phyloP scores from a whole-genome alignment of 2,797 vertebrate genomes.

The Myiothlypis chrysogaster region DNA sequence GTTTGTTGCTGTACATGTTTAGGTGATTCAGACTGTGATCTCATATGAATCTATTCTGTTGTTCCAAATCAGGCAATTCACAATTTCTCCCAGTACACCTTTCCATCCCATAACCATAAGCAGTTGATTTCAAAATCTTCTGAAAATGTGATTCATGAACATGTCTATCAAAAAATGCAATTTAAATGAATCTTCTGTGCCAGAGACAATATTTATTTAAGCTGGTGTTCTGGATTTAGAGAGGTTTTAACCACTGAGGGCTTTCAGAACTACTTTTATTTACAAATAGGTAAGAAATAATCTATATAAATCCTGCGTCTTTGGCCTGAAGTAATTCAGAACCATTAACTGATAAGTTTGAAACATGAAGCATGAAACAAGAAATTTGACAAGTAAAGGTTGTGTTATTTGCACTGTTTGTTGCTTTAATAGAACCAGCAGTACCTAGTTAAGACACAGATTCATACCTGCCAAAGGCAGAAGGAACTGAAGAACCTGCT shows the following conservation, averaged over 20 bases:
- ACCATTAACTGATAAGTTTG: not conserved
- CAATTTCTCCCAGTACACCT: not conserved
- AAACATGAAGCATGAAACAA: not conserved
- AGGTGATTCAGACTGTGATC: not conserved
- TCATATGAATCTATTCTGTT: not conserved
- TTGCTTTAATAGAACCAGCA: not conserved
- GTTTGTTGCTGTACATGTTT: not conserved
- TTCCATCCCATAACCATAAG: not conserved
- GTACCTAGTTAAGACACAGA: not conserved
- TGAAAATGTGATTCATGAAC: not conserved
- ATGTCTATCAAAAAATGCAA: not conserved
- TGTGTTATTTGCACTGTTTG: not conserved
- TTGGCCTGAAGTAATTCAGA: not conserved
- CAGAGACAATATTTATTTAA: not conserved
- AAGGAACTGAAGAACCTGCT: not conserved
- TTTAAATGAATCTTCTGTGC: not conserved
- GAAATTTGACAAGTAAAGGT: not conserved
- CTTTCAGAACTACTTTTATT: not conserved
- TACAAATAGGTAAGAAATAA: not conserved
- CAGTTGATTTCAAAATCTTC: not conserved
- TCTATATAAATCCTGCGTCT: not conserved
- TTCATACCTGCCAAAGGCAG: not conserved
- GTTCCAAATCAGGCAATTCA: not conserved
- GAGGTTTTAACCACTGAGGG: not conserved
- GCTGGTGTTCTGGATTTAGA: not conserved